These are phyloP conservation scores for Hylyphantes graminicola DNA, from an alignment of 1,140 invertebrate genomes.

Conservation along the genomic window DNA sequence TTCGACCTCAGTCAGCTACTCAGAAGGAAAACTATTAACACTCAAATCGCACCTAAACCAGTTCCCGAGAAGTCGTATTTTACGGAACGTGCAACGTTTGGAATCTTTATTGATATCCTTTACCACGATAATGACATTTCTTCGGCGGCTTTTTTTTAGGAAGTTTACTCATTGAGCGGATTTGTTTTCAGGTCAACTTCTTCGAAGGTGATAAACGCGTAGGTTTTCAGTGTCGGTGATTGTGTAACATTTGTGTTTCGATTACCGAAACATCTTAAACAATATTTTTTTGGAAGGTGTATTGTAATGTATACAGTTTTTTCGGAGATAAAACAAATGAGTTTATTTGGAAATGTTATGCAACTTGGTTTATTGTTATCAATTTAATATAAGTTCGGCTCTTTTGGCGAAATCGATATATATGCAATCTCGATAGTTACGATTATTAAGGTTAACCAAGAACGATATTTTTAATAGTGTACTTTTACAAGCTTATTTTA, in stretches of 20 bases:
- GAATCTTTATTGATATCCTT: slow-evolving; percentile 53
- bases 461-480: no score
- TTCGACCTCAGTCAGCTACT: background rate
- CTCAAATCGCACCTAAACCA: slow-evolving; percentile 50
- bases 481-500: no score
- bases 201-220: background rate
- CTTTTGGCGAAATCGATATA: no score
- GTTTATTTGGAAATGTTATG: no score
- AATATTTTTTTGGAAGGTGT: no score
- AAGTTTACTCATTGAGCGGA: background rate
- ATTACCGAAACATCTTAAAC: background rate
- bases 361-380: no score
- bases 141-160: slow-evolving; percentile 1
- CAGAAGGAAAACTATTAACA: slow-evolving; percentile 47
- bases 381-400: no score
- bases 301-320: no score
- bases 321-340: no score
- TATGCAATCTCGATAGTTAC: no score
- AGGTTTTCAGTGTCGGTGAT: background rate
- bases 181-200: slow-evolving; percentile 19
- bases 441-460: no score
- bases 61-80: slow-evolving; percentile 40
- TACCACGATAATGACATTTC: slow-evolving; percentile 49
- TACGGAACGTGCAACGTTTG: slow-evolving; percentile 27
- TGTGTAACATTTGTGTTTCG: background rate